Base-by-base conservation (phyloP, 2,797 vertebrate species). In the Coreius guichenoti region DNA sequence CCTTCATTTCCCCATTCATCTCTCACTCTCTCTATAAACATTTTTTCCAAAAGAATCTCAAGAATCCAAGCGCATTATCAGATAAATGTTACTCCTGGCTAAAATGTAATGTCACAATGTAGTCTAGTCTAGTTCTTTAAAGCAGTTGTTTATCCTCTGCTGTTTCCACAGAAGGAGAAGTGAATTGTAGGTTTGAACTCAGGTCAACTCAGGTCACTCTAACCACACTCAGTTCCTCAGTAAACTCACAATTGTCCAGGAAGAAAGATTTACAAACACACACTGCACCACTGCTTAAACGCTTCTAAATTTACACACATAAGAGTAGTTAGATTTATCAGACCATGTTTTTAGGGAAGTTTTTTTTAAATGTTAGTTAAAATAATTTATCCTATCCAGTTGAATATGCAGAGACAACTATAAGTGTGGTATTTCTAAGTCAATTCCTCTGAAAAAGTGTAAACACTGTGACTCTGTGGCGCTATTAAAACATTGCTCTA, bases 171-270 rank as follows among this genome's bases (percentile, higher is more conserved):
- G 39, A 82, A 86, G 73, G 36, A 81, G 63, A 82, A 84, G n/a
- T 56, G 33, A 31, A 82, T 69, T 54, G 33, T 29, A 36, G 68
- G 47, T 47, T 26, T 83, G 54, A 63, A 77, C 49, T 65, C 33
- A 23, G 69, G 56, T 86, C 74, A 70, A 26, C 31, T 87, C 31
- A 75, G 74, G 79, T 61, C 79, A 73, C 9, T 39, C 72, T 80
- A 83, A 86, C 63, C 68, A n/a, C 82, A 77, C 8, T 12, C 61
- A 77, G 58, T 67, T 77, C 61, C 23, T 39, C 12, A 31, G 68
- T 43, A 45, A 70, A 56, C 67, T 31, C n/a, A 45, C n/a, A 45
- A 65, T 19, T 31, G 58, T 73, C 39, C 36, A 21, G 33, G 26
- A 65, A 33, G 31, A 67, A 76, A 5, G 16, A 14, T 26, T 63